Evolutionary conservation across 2,113 vertebrate species (phyloP), one percentile per base, ranked within the genome.

Genomic region (Thalassoma bifasciatum): DNA sequence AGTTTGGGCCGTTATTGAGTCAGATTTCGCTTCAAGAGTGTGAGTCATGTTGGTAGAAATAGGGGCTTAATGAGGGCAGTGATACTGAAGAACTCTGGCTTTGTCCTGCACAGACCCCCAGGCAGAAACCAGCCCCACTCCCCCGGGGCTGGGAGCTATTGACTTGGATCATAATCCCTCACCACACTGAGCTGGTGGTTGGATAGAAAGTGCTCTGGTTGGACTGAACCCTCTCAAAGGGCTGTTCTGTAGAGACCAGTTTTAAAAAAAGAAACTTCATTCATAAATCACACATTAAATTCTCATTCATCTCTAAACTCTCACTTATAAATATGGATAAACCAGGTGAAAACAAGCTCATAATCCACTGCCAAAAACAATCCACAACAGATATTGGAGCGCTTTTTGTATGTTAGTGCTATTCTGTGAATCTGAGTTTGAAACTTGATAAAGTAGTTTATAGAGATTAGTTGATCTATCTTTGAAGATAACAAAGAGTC

Each of bases 1-100:
- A 66, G 47, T 81, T 57, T 46, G 38, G 40, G 38, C 64, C 4
- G 19, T 84, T 74, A 79, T 69, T 66, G 79, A 83, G 68, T 89
- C 71, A 52, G 49, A 85, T 89, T 88, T 82, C 73, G 1, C 71
- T 83, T 61, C 2, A 51, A 54, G 47, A 66, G 62, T 62, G 70
- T 76, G 86, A 90, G 83, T 90, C 88, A 89, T 66, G 79, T 71
- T 58, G 26, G 24, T 80, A 66, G 76, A 71, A 90, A 89, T 83
- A 68, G 68, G 44, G 46, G 59, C 84, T 86, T 73, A 83, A 84
- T 44, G 63, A 57, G 72, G 44, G 53, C 75, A 63, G 44, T 57
- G 79, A 81, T 81, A 66, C 69, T 62, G 84, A 90, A 90, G 82
- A 91, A 86, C 40, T 37, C 14, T 2, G 0, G 47, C 86, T 88